Conservation (phyloP, 2,113 vertebrate species). For the Leucopternis melanops region DNA sequence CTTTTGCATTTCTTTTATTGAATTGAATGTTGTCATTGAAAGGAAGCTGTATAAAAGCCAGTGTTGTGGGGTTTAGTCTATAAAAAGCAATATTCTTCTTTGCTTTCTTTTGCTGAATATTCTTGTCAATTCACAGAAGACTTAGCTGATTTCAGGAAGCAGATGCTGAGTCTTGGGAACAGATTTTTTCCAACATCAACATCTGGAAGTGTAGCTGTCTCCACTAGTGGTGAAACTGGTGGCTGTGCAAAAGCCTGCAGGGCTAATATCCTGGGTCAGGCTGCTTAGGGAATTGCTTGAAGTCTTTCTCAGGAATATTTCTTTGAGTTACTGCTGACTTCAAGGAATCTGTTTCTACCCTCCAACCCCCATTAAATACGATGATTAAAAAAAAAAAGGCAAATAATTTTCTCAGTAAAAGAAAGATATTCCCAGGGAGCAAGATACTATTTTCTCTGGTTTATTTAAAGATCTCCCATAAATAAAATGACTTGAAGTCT, state of each 20-base stretch:
- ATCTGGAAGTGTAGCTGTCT: constrained; percentile 45
- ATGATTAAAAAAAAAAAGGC: constrained; percentile 6
- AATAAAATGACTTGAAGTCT: constrained; percentile 41
- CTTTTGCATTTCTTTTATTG: background rate
- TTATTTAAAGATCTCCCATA: constrained; percentile 49
- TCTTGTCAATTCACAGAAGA: background rate
- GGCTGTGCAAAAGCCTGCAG: constrained; percentile 17
- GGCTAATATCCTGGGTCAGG: constrained; percentile 39
- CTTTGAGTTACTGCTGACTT: constrained; percentile 49
- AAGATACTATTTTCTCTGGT: constrained; percentile 14
- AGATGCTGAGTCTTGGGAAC: constrained; percentile 35
- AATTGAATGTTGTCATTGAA: background rate
- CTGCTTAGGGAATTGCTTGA: constrained; percentile 52
- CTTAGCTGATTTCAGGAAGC: constrained; percentile 10
- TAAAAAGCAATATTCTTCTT: background rate
- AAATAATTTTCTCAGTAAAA: constrained; percentile 35
- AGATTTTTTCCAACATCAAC: constrained; percentile 21
- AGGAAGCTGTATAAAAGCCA: background rate
- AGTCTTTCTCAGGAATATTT: constrained; percentile 55
- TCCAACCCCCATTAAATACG: constrained; percentile 23
- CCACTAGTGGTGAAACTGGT: background rate
- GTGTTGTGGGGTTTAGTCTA: background rate
- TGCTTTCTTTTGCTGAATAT: background rate
- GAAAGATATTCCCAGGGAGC: constrained; percentile 38
- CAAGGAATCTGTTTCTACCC: constrained; percentile 27